These are phyloP conservation scores for Drosophila affinis DNA, from an alignment of 2,888 invertebrate genomes.

Conservation along the genomic window DNA sequence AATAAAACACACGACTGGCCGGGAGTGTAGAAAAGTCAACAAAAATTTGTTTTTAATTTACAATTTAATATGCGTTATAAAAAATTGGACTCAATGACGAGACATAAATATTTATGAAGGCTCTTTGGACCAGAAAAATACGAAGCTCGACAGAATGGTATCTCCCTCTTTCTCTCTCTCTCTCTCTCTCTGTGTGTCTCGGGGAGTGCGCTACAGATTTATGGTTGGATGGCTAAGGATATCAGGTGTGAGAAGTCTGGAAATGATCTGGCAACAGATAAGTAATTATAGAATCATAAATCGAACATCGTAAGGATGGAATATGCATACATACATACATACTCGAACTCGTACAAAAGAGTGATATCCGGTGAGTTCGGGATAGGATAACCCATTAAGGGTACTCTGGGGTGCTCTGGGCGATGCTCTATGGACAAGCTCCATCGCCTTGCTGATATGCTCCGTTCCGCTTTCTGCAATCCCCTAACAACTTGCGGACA, in stretches of 20 bases:
- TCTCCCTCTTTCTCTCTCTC: not conserved
- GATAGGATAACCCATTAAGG: too few species aligned
- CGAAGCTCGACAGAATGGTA: constrained; percentile 1
- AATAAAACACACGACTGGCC: constrained; percentile 57
- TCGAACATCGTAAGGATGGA: not conserved
- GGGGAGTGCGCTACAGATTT: constrained; percentile 2
- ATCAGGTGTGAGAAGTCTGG: constrained; percentile 37
- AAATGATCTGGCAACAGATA: constrained; percentile 12
- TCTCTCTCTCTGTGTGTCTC: not conserved
- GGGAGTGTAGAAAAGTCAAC: constrained; percentile 75
- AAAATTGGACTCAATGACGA: constrained; percentile 77
- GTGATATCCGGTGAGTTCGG: not conserved
- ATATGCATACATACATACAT: too few species aligned
- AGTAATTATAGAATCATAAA: constrained; percentile 22
- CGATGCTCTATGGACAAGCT: constrained; percentile 9
- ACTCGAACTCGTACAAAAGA: too few species aligned
- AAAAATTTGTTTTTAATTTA: constrained; percentile 78
- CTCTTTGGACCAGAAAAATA: constrained; percentile 47
- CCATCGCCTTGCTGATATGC: constrained; percentile 37
- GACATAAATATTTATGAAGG: constrained; percentile 76
- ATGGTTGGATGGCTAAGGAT: not conserved
- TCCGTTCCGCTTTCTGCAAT: constrained; percentile 11
- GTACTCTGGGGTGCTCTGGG: too few species aligned
- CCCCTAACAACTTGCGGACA: constrained; percentile 36
- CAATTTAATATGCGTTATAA: constrained; percentile 79